Base-by-base conservation (phyloP, 2,797 vertebrate genomes). In the Vultur gryphus region DNA sequence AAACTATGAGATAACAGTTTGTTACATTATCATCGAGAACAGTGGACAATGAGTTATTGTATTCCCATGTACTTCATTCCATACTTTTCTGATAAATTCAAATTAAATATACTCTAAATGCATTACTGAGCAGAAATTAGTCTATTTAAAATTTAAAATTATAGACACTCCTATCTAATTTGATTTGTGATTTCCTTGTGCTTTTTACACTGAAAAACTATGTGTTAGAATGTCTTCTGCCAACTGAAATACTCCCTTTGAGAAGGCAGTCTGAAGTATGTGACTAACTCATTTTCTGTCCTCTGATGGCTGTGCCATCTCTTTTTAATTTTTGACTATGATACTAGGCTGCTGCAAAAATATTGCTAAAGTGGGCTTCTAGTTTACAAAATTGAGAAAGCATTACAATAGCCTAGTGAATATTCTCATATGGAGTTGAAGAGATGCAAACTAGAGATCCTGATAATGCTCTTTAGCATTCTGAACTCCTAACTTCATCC, bases 1-100 rank as follows among this genome's bases (percentile, higher is more conserved):
- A 95, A 39, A 81, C 57, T 91, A 85, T 55, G 81, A 97, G 96
- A 97, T 96, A 97, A 93, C 39, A 84, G 89, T 97, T 95, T 96
- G 89, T 75, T 82, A 80, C 66, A 84, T 97, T 97, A 96, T 93
- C 83, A 3, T 43, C 93, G 54, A 87, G 94, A 92, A 91, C 54
- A 83, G 66, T 62, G 91, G 91, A 93, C 84, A 96, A 91, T 80
- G 85, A 95, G 48, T 90, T 92, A 90, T 87, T 90, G 59, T 89
- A 87, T 76, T 95, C 72, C 41, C 54, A 35, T 81, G 61, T 71
- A 81, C 58, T 94, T 92, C 39, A 66, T 96, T 91, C 80, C 54
- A 87, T 69, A 75, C n/a, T 95, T 90, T 96, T 80, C 65, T 91
- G 95, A 96, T 95, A 94, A 89, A 96, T 81, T 93, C 48, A 92